Percentiles rank a stretch among this genome's conserved stretches.
Evolutionary conservation across 1,140 invertebrate species (phyloP).

Genomic region (Drosophila nigromelanica): DNA sequence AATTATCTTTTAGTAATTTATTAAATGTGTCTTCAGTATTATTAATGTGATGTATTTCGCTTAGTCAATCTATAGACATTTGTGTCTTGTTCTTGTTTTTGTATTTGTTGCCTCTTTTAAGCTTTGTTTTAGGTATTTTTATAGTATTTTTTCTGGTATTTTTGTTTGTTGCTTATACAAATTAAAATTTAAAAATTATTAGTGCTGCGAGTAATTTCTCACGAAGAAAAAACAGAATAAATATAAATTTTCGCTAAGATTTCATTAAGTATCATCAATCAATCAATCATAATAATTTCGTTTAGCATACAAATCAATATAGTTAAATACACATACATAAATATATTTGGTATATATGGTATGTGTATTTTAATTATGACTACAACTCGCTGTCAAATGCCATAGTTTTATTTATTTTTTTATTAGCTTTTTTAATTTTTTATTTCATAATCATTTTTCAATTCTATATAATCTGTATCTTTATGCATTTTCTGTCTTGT

Average conservation of each 20-base stretch:
- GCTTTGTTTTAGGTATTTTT: conserved; percentile 61
- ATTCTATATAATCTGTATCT: neutral
- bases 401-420: conserved; percentile 16
- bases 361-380: conserved; percentile 58
- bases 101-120: conserved; percentile 68
- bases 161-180: conserved; percentile 33
- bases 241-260: conserved; percentile 78
- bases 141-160: conserved; percentile 14
- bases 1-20: conserved; percentile 38
- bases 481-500: neutral
- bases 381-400: conserved; percentile 51
- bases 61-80: conserved; percentile 69
- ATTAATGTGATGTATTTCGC: conserved; percentile 17
- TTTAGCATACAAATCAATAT: conserved; percentile 67
- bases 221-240: conserved; percentile 39
- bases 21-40: conserved; percentile 47
- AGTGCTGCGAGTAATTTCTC: conserved; percentile 33
- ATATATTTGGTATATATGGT: conserved; percentile 10
- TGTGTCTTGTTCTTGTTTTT: conserved; percentile 48
- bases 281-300: conserved; percentile 64
- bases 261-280: conserved; percentile 49
- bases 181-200: conserved; percentile 47
- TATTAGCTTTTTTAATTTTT: conserved; percentile 7
- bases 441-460: conserved; percentile 3
- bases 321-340: conserved; percentile 10